Conservation (phyloP, 1,140 invertebrate species). For the Ceratina australensis region DNA sequence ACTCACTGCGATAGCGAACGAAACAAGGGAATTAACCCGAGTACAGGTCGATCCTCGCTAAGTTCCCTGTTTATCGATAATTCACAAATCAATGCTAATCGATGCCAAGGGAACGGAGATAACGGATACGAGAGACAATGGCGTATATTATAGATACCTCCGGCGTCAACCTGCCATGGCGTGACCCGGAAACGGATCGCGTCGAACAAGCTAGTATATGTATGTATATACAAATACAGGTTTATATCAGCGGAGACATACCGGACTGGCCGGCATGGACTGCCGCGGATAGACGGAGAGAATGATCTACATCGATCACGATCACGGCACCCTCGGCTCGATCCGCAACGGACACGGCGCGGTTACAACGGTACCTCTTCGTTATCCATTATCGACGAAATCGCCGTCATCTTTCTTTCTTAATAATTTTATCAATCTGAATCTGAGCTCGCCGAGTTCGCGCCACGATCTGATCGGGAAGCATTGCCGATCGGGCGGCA, state of each 20-base stretch:
- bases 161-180: slow-evolving; percentile 68
- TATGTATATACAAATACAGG: slow-evolving; percentile 37
- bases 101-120: slow-evolving; percentile 62
- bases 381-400: slow-evolving; percentile 60
- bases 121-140: slow-evolving; percentile 53
- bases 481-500: slow-evolving; percentile 13
- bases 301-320: slow-evolving; percentile 77
- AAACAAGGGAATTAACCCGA: slow-evolving; percentile 23
- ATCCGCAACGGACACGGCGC: slow-evolving; percentile 35
- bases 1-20: neutral
- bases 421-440: slow-evolving; percentile 51
- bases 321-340: slow-evolving; percentile 68
- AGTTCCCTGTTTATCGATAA: slow-evolving; percentile 51
- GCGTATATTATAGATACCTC: slow-evolving; percentile 49
- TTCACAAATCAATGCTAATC: slow-evolving; percentile 73
- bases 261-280: slow-evolving; percentile 54
- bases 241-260: slow-evolving; percentile 47
- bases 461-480: slow-evolving; percentile 26
- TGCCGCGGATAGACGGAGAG: slow-evolving; percentile 67
- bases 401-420: slow-evolving; percentile 53
- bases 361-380: slow-evolving; percentile 64
- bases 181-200: slow-evolving; percentile 70
- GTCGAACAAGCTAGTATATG: slow-evolving; percentile 38
- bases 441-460: slow-evolving; percentile 7
- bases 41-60: slow-evolving; percentile 5